Evolutionary conservation across 2,113 vertebrate genomes (phyloP).

Genomic region (Edolisoma coerulescens): DNA sequence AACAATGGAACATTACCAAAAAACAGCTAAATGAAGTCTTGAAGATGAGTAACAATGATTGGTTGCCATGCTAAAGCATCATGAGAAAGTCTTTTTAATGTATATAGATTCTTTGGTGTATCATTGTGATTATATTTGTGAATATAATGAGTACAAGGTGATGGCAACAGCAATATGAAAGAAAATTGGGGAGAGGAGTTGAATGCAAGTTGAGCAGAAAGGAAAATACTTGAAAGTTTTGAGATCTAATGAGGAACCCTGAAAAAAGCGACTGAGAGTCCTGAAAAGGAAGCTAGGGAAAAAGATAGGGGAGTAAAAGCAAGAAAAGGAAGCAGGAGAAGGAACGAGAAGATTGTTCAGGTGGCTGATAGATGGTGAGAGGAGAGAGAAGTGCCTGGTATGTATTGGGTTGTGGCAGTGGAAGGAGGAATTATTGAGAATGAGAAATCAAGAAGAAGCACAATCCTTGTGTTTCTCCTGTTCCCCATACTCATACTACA

Average conservation of each 20-base stretch:
- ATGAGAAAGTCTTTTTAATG: not conserved
- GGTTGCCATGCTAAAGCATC: not conserved
- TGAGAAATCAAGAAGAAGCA: not conserved
- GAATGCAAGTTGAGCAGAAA: not conserved
- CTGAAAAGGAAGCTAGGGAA: not conserved
- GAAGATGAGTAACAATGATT: not conserved
- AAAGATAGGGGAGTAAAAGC: not conserved
- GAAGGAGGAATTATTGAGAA: not conserved
- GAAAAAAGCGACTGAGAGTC: not conserved
- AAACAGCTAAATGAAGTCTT: not conserved
- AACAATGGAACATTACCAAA: not conserved
- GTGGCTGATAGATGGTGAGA: not conserved
- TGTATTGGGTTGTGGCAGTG: not conserved
- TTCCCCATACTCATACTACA: not conserved
- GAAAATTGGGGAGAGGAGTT: not conserved
- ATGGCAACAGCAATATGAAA: not conserved
- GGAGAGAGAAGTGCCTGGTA: not conserved
- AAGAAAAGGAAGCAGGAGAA: not conserved
- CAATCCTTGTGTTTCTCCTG: rapidly evolving
- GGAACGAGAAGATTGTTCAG: not conserved
- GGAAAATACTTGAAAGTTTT: not conserved
- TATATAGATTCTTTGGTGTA: not conserved
- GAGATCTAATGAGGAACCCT: not conserved
- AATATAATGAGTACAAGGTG: not conserved
- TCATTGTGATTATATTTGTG: not conserved